A percentile compares a stretch with the other conserved stretches of the same genome.
Evolutionary conservation across 1,140 invertebrate species (phyloP).

Genomic region (Plutomurus gul): DNA sequence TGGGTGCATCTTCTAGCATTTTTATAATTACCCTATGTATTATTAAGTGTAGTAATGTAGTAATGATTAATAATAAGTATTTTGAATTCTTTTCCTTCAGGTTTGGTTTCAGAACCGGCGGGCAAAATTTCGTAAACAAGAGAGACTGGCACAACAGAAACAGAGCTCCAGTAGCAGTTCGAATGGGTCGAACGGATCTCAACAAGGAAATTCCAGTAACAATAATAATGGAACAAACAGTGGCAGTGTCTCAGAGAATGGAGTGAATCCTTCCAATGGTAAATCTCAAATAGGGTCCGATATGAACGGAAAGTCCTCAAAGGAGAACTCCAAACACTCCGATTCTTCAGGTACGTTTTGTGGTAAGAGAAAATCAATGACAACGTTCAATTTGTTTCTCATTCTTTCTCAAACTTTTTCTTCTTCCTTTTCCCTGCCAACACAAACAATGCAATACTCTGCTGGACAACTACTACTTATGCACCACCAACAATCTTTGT

Average conservation of each 20-base stretch:
- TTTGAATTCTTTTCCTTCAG: constrained; percentile 62
- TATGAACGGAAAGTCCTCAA: constrained; percentile 50
- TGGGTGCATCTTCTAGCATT: too few relatives aligned
- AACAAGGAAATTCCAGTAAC: constrained; percentile 43
- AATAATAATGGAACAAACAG: constrained; percentile 46
- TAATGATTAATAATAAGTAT: too few relatives aligned
- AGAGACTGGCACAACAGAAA: constrained; percentile 79
- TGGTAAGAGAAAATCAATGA: constrained; percentile 33
- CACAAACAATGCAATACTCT: background rate
- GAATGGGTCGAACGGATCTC: constrained; percentile 49
- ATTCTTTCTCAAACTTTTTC: background rate
- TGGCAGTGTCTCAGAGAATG: constrained; percentile 43
- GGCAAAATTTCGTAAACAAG: constrained; percentile 91
- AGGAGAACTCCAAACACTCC: constrained; percentile 49
- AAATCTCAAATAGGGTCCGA: constrained; percentile 47
- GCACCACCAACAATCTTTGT: too few relatives aligned
- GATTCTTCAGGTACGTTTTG: constrained; percentile 48
- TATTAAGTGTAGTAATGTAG: too few relatives aligned
- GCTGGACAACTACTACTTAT: too few relatives aligned
- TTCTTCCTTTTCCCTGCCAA: background rate
- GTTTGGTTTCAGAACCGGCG: constrained; percentile 94
- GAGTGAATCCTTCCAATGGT: constrained; percentile 45
- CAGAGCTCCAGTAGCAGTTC: constrained; percentile 51
- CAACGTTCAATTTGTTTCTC: background rate
- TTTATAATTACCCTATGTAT: too few relatives aligned